Evolutionary conservation across 2,797 vertebrate genomes (phyloP).

Genomic region (Gymnoscopelus braueri): DNA sequence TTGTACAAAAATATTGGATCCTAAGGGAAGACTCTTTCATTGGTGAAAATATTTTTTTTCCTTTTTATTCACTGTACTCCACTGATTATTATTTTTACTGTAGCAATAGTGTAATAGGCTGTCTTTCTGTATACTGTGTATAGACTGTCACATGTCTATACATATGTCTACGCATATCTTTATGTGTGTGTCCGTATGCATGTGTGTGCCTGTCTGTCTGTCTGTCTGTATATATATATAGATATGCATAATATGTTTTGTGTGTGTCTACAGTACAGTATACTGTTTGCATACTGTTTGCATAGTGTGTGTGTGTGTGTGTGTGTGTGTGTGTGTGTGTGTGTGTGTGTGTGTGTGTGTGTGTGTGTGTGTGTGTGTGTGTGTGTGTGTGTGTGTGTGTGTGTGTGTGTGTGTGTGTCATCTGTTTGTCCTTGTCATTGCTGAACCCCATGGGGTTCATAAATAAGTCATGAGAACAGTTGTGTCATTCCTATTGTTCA

Average conservation of each 20-base stretch:
- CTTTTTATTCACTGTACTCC: too few species aligned
- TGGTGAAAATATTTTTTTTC: too few species aligned
- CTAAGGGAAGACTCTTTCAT: too few species aligned
- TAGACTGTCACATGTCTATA: too few species aligned
- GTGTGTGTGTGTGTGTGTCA: conserved; percentile 4
- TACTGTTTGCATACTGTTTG: too few species aligned
- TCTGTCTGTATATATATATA: background rate
- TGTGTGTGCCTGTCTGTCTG: conserved; percentile 6
- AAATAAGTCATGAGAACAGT: too few species aligned
- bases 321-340: background rate
- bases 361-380: conserved; percentile 27
- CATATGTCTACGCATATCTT: background rate
- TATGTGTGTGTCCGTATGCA: conserved; percentile 6
- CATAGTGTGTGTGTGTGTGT: background rate
- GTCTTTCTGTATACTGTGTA: too few species aligned
- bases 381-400: conserved; percentile 1
- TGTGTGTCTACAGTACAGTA: background rate
- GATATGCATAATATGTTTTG: background rate
- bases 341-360: conserved; percentile 5
- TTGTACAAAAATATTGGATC: too few species aligned
- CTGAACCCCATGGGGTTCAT: too few species aligned
- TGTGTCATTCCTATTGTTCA: too few species aligned
- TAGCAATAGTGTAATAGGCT: too few species aligned
- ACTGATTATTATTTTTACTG: too few species aligned
- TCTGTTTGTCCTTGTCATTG: background rate